Base-by-base conservation (phyloP, 2,888 invertebrate genomes). In the Patella ulyssiponensis region DNA sequence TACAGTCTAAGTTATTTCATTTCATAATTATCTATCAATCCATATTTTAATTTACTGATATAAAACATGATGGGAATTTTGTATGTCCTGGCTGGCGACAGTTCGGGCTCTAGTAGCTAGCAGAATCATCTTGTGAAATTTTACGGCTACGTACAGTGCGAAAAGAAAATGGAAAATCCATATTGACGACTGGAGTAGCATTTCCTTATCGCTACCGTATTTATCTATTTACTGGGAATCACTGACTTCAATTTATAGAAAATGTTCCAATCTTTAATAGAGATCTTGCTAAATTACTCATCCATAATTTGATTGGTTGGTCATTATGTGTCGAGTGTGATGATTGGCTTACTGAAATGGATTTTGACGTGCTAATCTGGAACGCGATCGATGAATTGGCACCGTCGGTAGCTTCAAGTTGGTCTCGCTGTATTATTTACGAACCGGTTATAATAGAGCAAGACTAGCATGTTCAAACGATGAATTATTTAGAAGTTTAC, bases 341-440 rank as follows among this genome's bases (percentile, higher is more conserved):
- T 58, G 58, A 58, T 58, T 58, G 58, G 58, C 58, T 58, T 58
- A 58, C 58, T 58, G 58, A 58, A 58, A 58, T 58, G 58, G 58
- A 58, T 20, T 58, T 58, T 58, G 58, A 58, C 58, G 58, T 58
- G 58, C 58, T 58, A 58, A 58, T 58, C 58, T 58, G 58, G 58
- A 20, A 58, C 17, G 20, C 58, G 58, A 58, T 58, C 58, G 58
- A 58, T 58, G 17, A 20, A 58, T 20, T 20, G 58, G 58, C 58
- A 58, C 58, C 58, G 58, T 58, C 58, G 20, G 58, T 20, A 58
- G 58, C 58, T 58, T 17, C 17, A 17, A 20, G 9, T 58, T 58
- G 17, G n/a, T 58, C 58, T 58, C 11, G 17, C 58, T 58, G n/a
- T 58, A 58, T 58, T 58, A 58, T 58, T 58, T 58, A 58, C 58